Base-by-base conservation (phyloP, 2,888 invertebrate species). In the Adelognathus sp. region DNA sequence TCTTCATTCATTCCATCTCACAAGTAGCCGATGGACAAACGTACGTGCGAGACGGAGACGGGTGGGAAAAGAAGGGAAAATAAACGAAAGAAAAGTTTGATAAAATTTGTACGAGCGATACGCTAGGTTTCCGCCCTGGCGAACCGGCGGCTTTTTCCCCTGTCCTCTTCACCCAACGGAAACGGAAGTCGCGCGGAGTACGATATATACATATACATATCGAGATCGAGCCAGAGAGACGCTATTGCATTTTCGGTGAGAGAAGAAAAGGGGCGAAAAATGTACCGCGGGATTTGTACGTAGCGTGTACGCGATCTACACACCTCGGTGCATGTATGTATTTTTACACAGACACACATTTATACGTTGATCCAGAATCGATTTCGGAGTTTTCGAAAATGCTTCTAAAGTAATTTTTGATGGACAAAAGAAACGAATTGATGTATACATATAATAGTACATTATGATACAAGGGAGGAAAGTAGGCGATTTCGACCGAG, bases 51-150 rank as follows among this genome's bases (percentile, higher is more conserved):
- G 21, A 31, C 7, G 33, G 16, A 27, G 36, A 16, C 24, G 9
- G 46, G 36, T 36, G 24, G 16, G 14, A 54, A 27, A 29, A 41
- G 1, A 6, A 31, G 31, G 31, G 52, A 9, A 46, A 21, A 2
- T 18, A 9, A 16, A 63, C 6, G 44, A 50, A 18, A 36, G n/a
- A 36, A 39, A 67, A 67, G 67, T 76, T 76, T 60, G 64, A 71
- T 63, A 64, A 76, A 76, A 76, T 76, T 76, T 71, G 76, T 76
- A 64, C 60, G 66, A 76, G 66, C 71, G 71, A 72, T 72, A 66
- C 71, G 76, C 67, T 61, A 66, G 39, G 76, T 76, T 72, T 66
- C 66, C 72, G 36, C 41, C 50, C 64, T 52, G 33, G 44, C 16
- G 52, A 66, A 66, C 60, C 33, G 44, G 60, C 66, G 36, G 24